Evolutionary conservation across 2,797 vertebrate species (phyloP), one percentile per base, ranked within the genome.

Genomic region (Hemibagrus guttatus): DNA sequence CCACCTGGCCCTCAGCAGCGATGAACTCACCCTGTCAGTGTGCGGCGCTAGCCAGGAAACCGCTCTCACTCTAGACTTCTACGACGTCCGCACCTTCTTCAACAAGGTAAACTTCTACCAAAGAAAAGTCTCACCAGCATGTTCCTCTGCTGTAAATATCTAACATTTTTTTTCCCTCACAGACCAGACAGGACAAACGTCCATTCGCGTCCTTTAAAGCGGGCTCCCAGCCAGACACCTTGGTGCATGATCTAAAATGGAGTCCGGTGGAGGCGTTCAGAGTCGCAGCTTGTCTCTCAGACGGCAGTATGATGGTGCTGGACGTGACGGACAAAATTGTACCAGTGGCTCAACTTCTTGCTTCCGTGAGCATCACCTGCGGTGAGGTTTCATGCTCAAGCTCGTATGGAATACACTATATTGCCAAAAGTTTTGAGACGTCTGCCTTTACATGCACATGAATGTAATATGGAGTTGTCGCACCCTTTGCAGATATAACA

Each of bases 171-270:
- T 71, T 61, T 21, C 46, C 19, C 46, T 17, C 1, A 5, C 71
- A 99, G 98, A 88, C 93, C 12, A 95, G 94, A 58, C 95, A 90
- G 61, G 96, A 97, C 87, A 99, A 98, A 90, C 92, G 94, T 2
- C 96, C 97, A 0, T 99, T 99, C 91, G 93, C 96, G 0, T 96
- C 94, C n/a, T 92, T 97, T 76, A 95, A 94, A 71, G 95, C 97
- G 49, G 64, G 91, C 39, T 95, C 93, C 28, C 92, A 95, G 11
- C 84, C 91, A 0, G 94, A 93, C 26, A 90, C 90, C 0, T 68
- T 93, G 11, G 96, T 99, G 83, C 96, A 93, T 0, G 98, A 99
- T 92, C 94, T 99, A 87, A 99, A 97, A 90, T 99, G 98, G 98
- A 99, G 98, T 92, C 98, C 98, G 0, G 90, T 90, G 0, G 95